Base-by-base conservation (phyloP, 2,797 vertebrate genomes). In the Aldrovandia affinis region DNA sequence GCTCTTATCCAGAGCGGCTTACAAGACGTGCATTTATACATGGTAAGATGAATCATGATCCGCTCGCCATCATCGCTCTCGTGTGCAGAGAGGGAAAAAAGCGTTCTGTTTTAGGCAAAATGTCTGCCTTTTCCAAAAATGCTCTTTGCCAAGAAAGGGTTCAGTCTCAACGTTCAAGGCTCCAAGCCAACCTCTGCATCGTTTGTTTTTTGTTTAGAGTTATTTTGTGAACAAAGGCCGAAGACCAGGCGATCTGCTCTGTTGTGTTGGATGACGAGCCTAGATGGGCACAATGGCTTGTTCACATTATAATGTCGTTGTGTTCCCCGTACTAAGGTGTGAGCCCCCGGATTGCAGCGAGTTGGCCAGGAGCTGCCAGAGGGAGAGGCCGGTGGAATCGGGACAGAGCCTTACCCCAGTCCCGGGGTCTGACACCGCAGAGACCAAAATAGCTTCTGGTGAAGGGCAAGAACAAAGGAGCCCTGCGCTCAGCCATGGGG, bases 321-420 rank as follows among this genome's bases (percentile, higher is more conserved):
- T 65, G 30, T 44, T 25, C 79, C 65, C n/a, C 9, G 10, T 75
- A 39, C 12, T 30, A 73, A 85, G 84, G 61, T 94, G 93, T 1
- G 89, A 93, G 85, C 93, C 90, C 77, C 91, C 92, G 63, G 85
- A 91, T 30, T 93, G 93, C 47, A 77, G 20, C 15, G 75, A 63
- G n/a, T 61, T 59, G 85, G 90, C 92, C 63, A 73, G 79, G 86
- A 68, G 89, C 81, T 88, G 91, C 87, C 88, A 86, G 89, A 82
- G 80, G 59, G 85, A 86, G 82, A 89, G 92, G 85, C 88, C 78
- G 87, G 63, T 54, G 70, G 93, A 92, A 39, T 91, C 93, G 77
- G 93, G 92, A 0, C 92, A 93, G 20, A 91, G 92, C 0, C 92
- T 92, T 30, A 93, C 93, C 0, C 94, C 94, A 25, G 91, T 87